Conservation (phyloP, 2,797 vertebrate species). For the Epinephelus awoara region DNA sequence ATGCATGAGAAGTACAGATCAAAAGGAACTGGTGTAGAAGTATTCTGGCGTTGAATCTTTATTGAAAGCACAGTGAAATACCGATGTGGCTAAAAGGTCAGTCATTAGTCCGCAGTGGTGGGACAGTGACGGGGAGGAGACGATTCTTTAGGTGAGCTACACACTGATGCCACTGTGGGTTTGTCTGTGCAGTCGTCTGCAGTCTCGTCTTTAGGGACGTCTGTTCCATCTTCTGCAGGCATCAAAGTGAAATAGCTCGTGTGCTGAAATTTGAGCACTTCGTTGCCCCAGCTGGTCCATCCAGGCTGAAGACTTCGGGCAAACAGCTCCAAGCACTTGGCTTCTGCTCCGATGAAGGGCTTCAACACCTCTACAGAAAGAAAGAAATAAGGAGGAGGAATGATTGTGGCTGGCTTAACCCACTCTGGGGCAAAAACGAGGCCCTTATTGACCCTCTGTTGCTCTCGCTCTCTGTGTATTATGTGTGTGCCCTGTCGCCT, state of each 20-base stretch:
- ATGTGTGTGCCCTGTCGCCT: background rate
- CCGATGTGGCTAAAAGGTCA: constrained; percentile 1
- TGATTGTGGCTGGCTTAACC: background rate
- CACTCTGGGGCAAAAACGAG: background rate
- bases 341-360: constrained; percentile 86
- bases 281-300: constrained; percentile 99
- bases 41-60: constrained; percentile 31
- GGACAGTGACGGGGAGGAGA: background rate
- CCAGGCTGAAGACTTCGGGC: constrained; percentile 94
- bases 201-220: constrained; percentile 13
- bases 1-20: constrained; percentile 57
- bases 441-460: background rate
- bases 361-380: constrained; percentile 88
- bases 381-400: background rate
- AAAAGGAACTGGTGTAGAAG: constrained; percentile 52
- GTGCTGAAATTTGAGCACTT: constrained; percentile 97
- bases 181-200: background rate
- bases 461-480: background rate
- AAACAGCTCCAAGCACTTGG: constrained; percentile 93
- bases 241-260: constrained; percentile 87
- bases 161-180: background rate
- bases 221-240: constrained; percentile 29
- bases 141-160: background rate
- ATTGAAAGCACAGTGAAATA: constrained; percentile 57
- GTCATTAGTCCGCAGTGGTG: constrained; percentile 8